These are phyloP conservation scores for Idaea straminata DNA, from an alignment of 2,888 invertebrate species.

Conservation along the genomic window DNA sequence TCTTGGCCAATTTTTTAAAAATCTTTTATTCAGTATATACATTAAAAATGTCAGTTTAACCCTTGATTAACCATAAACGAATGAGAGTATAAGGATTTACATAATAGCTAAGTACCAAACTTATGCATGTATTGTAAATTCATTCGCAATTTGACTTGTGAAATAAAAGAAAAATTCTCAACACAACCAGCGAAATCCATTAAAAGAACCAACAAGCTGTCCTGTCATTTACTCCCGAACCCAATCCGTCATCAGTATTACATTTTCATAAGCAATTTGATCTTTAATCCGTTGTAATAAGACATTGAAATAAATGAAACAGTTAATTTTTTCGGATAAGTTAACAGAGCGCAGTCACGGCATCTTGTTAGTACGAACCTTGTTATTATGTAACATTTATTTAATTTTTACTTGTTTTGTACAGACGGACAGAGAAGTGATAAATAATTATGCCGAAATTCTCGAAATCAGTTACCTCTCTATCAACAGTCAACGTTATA, in stretches of 20 bases:
- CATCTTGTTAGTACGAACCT: conserved; percentile 63
- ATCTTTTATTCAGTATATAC: too few relatives aligned
- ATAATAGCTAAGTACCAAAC: too few relatives aligned
- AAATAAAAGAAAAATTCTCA: conserved; percentile 38
- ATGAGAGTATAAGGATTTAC: too few relatives aligned
- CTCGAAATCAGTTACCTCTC: too few relatives aligned
- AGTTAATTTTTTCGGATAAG: conserved; percentile 53
- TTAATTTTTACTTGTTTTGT: conserved; percentile 57
- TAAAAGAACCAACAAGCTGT: conserved; percentile 46
- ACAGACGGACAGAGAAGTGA: conserved; percentile 15
- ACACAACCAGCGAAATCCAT: conserved; percentile 47
- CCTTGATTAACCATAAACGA: too few relatives aligned
- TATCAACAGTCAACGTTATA: too few relatives aligned
- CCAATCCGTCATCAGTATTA: conserved; percentile 11
- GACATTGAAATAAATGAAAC: conserved; percentile 29
- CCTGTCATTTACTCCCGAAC: conserved; percentile 24
- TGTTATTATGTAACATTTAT: conserved; percentile 75
- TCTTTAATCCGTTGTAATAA: conserved; percentile 13
- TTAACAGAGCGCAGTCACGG: conserved; percentile 75
- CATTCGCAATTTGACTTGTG: not conserved
- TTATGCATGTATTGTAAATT: not conserved
- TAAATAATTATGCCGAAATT: not conserved
- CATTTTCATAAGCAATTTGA: not conserved
- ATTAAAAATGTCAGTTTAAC: too few relatives aligned
- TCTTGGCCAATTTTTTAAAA: too few relatives aligned